Conservation (phyloP, 1,140 invertebrate species). For the Geopemphigus sp. region DNA sequence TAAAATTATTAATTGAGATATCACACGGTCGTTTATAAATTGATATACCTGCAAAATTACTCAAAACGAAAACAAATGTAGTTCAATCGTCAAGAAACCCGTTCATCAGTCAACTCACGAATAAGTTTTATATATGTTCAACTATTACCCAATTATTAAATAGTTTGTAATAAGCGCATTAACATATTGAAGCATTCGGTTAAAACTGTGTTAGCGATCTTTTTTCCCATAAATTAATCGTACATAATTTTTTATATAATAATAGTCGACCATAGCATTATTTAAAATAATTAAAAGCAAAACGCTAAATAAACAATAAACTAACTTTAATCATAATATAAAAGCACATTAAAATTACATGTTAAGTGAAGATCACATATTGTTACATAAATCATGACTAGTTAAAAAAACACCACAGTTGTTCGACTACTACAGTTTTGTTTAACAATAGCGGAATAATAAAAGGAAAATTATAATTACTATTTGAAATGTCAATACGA, state of each 20-base stretch:
- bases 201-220: background rate
- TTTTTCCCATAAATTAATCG: background rate
- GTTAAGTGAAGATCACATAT: background rate
- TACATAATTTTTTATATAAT: background rate
- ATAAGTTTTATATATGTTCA: background rate
- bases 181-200: background rate
- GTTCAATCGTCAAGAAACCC: background rate
- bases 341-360: background rate
- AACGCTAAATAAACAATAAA: slow-evolving; percentile 21
- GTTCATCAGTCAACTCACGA: background rate
- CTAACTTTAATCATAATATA: slow-evolving; percentile 1
- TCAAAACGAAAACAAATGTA: background rate
- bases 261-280: background rate
- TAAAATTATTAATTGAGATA: background rate
- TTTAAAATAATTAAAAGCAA: background rate
- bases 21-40: background rate
- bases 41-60: slow-evolving; percentile 17
- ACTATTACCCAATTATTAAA: background rate
- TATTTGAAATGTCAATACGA: background rate
- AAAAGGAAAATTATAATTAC: background rate
- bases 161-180: background rate
- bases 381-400: slow-evolving; percentile 17
- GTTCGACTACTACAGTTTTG: background rate
- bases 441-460: background rate
- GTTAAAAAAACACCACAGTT: background rate